Base-by-base conservation (phyloP, 2,888 invertebrate species). In the Autographa gamma region DNA sequence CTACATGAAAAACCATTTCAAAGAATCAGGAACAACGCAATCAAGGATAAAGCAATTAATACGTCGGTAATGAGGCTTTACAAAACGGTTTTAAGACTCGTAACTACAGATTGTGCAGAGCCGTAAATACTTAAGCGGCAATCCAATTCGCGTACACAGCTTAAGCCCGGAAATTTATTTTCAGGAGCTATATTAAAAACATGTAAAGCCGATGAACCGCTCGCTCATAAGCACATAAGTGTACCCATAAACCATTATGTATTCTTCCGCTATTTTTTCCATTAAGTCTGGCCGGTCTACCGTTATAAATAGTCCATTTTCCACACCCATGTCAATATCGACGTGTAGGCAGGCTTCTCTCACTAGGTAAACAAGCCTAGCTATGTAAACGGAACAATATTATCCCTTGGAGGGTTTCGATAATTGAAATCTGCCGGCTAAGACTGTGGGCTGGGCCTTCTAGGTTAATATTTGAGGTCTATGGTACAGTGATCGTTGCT, bases 281-380 rank as follows among this genome's bases (percentile, higher is more conserved):
- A 79, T 84, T 69, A 68, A 68, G 67, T 62, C 54, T 58, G 63
- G 52, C 67, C 13, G 19, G 69, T 66, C 43, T 34, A 69, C 61
- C 69, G 72, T 82, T 85, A 85, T 89, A 87, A 85, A 89, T 84
- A 85, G 82, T 76, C 76, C 75, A 76, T 82, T 85, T 79, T 70
- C 82, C 52, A 71, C 84, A 86, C 88, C 89, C 87, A 71, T 83
- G 88, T 89, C 89, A 88, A 89, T 87, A 90, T 77, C 78, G 87
- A 86, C 83, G 70, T 76, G 77, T 75, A 78, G 82, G 74, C 74
- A 70, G 8, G 41, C 60, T 64, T 66, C 63, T 76, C 68, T 74
- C 54, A 25, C 66, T 32, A 85, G 77, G 85, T 85, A 85, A 86
- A 85, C 81, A 73, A 60, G 52, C 70, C 80, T 74, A 60, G 60